A percentile compares a stretch with the other conserved stretches of the same genome.
Conservation (phyloP, 2,113 vertebrate species). For the Athene cunicularia region DNA sequence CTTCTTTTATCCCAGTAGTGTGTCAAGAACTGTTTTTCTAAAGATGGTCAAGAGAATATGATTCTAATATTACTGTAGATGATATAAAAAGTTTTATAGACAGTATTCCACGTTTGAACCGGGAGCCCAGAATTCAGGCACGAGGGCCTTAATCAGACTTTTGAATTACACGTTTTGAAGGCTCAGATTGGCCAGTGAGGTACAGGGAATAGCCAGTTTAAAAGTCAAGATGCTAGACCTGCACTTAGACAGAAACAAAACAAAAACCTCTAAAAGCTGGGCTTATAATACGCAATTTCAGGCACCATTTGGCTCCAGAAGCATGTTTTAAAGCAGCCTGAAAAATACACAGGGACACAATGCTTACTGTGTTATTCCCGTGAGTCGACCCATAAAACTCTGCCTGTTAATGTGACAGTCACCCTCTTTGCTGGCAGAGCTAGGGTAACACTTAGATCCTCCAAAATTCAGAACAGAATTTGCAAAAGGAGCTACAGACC, state of each 20-base stretch:
- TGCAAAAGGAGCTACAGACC: not conserved
- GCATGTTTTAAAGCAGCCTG: not conserved
- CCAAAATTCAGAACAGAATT: not conserved
- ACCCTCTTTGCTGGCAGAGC: not conserved
- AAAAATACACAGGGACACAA: not conserved
- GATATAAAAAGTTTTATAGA: conserved; percentile 57
- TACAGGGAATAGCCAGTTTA: not conserved
- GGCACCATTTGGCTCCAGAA: not conserved
- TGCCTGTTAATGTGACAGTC: not conserved
- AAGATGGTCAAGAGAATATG: conserved; percentile 51
- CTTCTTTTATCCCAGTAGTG: conserved; percentile 51
- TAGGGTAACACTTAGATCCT: not conserved
- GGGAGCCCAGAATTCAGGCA: not conserved
- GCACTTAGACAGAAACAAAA: not conserved
- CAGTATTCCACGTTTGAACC: conserved; percentile 32
- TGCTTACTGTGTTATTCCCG: not conserved
- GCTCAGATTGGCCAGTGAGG: not conserved
- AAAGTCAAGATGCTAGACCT: not conserved
- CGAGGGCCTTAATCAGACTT: not conserved
- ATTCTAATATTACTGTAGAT: conserved; percentile 56
- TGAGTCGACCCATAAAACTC: not conserved
- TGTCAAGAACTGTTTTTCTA: conserved; percentile 41
- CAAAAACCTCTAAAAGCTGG: not conserved
- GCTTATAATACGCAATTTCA: not conserved
- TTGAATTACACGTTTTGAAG: not conserved